Evolutionary conservation across 2,113 vertebrate genomes (phyloP).

Genomic region (Bos indicus): DNA sequence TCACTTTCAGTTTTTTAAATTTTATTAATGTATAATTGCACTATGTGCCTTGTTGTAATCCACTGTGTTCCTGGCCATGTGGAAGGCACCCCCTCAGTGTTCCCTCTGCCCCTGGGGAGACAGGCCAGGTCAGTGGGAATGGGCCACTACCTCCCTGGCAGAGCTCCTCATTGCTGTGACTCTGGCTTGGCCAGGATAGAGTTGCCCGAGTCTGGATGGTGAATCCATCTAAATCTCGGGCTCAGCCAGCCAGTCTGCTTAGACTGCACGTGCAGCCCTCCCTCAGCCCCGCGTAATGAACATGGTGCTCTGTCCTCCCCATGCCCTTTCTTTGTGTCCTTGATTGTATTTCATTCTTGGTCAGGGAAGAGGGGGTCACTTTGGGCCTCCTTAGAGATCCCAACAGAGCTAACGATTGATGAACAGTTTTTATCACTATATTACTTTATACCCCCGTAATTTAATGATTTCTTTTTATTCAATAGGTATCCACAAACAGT

Average conservation of each 20-base stretch:
- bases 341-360: neutral
- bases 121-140: fast-evolving
- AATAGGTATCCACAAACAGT: constrained; percentile 8
- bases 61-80: neutral
- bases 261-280: neutral
- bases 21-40: neutral
- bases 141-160: neutral
- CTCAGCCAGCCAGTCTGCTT: neutral
- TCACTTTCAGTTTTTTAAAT: neutral
- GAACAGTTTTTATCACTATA: neutral
- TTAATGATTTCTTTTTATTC: constrained; percentile 38
- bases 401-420: neutral
- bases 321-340: neutral
- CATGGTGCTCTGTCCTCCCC: neutral
- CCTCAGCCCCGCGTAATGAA: neutral
- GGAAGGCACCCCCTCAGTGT: neutral
- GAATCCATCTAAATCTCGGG: neutral
- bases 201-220: neutral
- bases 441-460: neutral
- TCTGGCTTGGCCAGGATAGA: neutral
- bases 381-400: neutral
- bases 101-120: neutral
- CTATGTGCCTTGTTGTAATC: neutral
- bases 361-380: neutral
- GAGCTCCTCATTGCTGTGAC: too few species aligned